Evolutionary conservation across 2,888 invertebrate genomes (phyloP), one percentile per base, ranked within the genome.

Genomic region (Amitus sp.): DNA sequence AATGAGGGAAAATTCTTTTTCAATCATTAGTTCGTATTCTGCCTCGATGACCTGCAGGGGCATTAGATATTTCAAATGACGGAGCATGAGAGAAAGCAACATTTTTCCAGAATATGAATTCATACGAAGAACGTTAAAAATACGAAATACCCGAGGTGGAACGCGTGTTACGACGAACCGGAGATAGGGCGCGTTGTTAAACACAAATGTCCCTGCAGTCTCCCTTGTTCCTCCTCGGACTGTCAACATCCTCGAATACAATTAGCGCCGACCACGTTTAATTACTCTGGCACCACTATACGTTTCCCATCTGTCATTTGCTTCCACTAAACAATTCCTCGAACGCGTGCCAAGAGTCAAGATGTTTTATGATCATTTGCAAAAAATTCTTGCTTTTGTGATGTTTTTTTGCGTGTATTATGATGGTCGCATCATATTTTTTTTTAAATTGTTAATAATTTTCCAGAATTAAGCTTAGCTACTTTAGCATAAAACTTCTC

Each of bases 151-250:
- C 10, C 33, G 33, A 33, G n/a, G 33, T 33, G 33, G 33, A 33
- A 33, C 33, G 33, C 33, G 12, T 33, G 10, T 33, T 3, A 37
- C 47, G 58, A 59, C 59, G 53, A 53, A 53, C 59, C 59, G 63
- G 59, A 53, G 63, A 61, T 70, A 66, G 61, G 56, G 62, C 63
- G 63, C 62, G 67, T 57, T 62, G 64, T 67, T 51, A 58, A 61
- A 68, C 62, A 59, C 62, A 65, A 68, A 68, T 58, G 58, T 55
- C 54, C 58, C n/a, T n/a, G n/a, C 47, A 46, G 20, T 47, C 47
- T 39, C 28, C 55, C 55, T 33, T 23, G 37, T 49, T 40, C 51
- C 58, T 51, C 47, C 30, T 53, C 45, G 47, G 47, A 23, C 49
- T 47, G 28, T 45, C 18, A 55, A 60, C 46, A 60, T 51, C 48